A percentile compares a stretch with the other conserved stretches of the same genome.
Conservation (phyloP, 2,113 vertebrate species). For the Campylomormyrus numenius region DNA sequence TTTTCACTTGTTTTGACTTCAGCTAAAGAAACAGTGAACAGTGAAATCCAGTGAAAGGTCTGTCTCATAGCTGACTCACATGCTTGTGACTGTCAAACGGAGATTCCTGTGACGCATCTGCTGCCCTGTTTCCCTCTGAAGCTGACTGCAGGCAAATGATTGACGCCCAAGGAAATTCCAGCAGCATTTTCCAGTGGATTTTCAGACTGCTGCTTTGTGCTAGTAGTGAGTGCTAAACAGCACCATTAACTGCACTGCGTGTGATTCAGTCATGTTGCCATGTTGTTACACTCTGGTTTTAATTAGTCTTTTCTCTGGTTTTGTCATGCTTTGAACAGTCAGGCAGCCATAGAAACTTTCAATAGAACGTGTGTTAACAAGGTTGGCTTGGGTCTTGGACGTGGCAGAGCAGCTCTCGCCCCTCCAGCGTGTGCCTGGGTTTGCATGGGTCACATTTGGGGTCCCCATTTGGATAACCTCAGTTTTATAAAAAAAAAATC, state of each 20-base stretch:
- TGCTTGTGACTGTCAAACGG: neutral
- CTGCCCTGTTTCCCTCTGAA: neutral
- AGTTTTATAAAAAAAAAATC: no score
- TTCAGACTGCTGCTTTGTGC: neutral
- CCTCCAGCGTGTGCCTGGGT: no score
- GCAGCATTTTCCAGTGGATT: neutral
- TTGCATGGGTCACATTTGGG: no score
- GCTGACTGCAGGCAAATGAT: neutral
- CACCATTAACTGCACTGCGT: neutral
- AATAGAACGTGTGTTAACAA: neutral
- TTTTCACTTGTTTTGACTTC: neutral
- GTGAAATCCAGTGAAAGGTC: neutral
- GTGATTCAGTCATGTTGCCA: neutral
- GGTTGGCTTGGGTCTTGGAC: neutral
- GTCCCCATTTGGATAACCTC: no score
- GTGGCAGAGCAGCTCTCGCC: rapidly evolving
- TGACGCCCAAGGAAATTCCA: neutral
- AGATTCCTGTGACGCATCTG: no score
- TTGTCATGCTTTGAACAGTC: neutral
- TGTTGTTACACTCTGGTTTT: no score
- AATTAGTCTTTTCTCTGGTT: no score
- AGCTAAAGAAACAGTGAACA: neutral
- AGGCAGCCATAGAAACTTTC: neutral
- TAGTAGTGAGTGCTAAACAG: neutral
- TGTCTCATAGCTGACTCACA: neutral